Base-by-base conservation (phyloP, 64 coral and sea anemone genomes). In the Hydrozoanthus tunicans region DNA sequence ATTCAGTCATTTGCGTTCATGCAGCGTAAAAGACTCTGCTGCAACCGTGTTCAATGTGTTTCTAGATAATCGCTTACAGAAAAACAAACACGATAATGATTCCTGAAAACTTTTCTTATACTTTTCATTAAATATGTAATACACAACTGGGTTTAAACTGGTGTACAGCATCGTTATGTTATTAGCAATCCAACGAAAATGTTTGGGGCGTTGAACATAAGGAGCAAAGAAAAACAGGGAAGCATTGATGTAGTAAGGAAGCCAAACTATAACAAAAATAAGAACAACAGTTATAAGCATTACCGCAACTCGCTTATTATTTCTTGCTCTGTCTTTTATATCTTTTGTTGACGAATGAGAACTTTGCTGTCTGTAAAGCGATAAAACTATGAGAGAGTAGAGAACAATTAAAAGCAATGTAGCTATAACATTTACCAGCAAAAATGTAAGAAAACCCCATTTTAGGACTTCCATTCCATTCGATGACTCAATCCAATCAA, bases 171-270 rank as follows among this genome's bases (percentile, higher is more conserved):
- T 80, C 3, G 78, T 32, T 80, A 80, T 54, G 53, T 80, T 80
- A 53, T 80, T 80, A 80, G 78, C 78, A 80, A 80, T 56, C 78
- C 78, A 80, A 54, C 78, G 78, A 80, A 80, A 80, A 56, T 9
- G 43, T 15, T 56, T 11, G 10, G 78, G 78, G 52, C 78, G 78
- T 80, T 80, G 52, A 54, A 80, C 78, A 54, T 54, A 53, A 12
- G 78, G 78, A 3, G 78, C 78, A 56, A 80, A 80, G 78, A 80
- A 80, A 10, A 54, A 80, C 11, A 80, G 78, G 20, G 78, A 80
- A 11, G 78, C 78, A n/a, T 80, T 80, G 23, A 80, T n/a, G 53
- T 80, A 80, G 56, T 80, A 80, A 12, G 78, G 78, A n/a, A 80
- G 78, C 78, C 78, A 80, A n/a, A 80, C 78, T 10, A 10, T 53